phyloP scores from a whole-genome alignment of 2,888 invertebrate genomes.

The Neoascia interrupta region DNA sequence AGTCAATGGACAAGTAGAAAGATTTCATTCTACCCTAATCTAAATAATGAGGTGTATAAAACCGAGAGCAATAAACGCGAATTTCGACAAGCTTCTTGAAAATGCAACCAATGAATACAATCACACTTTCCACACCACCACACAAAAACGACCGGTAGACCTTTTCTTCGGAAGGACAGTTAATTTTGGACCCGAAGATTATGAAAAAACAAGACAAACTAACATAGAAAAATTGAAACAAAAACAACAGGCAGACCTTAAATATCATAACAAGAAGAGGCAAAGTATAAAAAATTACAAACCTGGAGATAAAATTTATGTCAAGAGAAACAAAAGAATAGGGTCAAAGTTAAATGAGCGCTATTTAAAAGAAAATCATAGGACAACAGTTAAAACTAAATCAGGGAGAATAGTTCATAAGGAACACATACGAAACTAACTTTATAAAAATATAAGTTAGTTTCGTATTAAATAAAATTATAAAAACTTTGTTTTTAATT shows the following conservation, averaged over 20 bases:
- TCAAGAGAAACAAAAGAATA: background rate
- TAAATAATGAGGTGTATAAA: slow-evolving; percentile 2
- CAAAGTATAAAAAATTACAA: background rate
- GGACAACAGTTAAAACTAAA: too few species aligned
- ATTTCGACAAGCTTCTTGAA: background rate
- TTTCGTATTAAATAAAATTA: too few species aligned
- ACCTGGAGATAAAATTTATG: background rate
- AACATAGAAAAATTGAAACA: background rate
- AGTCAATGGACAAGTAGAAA: background rate
- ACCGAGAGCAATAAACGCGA: background rate
- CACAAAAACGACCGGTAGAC: background rate
- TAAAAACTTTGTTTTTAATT: too few species aligned
- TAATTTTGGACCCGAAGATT: background rate
- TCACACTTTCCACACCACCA: background rate
- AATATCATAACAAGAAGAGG: background rate
- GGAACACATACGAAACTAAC: too few species aligned
- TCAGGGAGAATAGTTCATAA: too few species aligned
- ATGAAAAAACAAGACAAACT: background rate
- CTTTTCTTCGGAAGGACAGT: background rate
- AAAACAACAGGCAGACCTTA: background rate
- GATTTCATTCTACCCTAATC: background rate
- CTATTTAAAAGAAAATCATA: background rate
- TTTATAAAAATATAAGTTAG: too few species aligned
- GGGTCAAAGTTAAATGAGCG: background rate
- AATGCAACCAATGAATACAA: background rate